Conservation (phyloP, 2,888 invertebrate species). For the Diogma glabrata region DNA sequence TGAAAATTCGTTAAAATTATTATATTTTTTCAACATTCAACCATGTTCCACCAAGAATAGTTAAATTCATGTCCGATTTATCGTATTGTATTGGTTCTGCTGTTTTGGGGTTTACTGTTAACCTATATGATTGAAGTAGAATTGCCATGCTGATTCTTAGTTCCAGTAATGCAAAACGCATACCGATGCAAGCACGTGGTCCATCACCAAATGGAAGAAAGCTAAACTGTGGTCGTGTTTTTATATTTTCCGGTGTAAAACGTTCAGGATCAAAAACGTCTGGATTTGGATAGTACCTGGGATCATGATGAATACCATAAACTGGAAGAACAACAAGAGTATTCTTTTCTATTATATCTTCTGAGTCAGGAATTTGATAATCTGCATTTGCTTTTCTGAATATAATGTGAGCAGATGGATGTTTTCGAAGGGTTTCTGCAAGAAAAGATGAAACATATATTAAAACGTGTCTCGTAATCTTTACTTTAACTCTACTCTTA, state of each 20-base stretch:
- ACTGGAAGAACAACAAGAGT: slow-evolving; percentile 23
- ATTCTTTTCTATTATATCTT: slow-evolving; percentile 22
- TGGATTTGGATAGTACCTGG: slow-evolving; percentile 28
- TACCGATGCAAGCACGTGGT: slow-evolving; percentile 31
- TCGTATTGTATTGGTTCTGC: neutral
- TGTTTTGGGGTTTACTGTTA: neutral
- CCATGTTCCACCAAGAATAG: neutral
- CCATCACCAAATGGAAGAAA: slow-evolving; percentile 32
- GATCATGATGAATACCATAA: slow-evolving; percentile 28
- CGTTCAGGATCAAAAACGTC: slow-evolving; percentile 30
- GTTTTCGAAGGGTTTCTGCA: slow-evolving; percentile 33
- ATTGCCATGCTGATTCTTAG: slow-evolving; percentile 26
- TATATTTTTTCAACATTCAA: neutral
- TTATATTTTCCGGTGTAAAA: slow-evolving; percentile 24
- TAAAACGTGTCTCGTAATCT: too few species aligned
- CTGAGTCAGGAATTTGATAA: slow-evolving; percentile 23
- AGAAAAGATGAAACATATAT: too few species aligned
- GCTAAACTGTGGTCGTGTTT: slow-evolving; percentile 23
- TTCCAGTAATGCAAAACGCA: slow-evolving; percentile 33
- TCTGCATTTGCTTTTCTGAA: slow-evolving; percentile 33
- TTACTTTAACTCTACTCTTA: too few species aligned
- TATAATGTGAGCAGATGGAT: slow-evolving; percentile 34
- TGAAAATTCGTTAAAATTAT: too few species aligned
- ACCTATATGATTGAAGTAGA: slow-evolving; percentile 17
- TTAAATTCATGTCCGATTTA: neutral